phyloP scores from a whole-genome alignment of 2,797 vertebrate genomes.

The Melanotaenia nigrans region DNA sequence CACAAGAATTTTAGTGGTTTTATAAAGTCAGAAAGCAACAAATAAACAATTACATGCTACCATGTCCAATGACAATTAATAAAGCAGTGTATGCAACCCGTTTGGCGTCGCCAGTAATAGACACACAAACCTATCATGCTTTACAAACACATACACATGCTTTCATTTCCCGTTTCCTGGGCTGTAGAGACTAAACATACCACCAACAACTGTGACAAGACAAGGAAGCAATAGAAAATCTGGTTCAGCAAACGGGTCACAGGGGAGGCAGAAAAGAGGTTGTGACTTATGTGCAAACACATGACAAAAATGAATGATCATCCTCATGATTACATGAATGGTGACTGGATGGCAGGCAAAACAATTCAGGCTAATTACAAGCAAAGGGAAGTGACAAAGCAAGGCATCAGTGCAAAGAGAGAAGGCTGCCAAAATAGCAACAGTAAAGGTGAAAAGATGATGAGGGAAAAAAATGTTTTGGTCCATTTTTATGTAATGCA shows the following conservation, averaged over 20 bases:
- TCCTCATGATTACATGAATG: constrained; percentile 8
- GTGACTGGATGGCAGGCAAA: constrained; percentile 11
- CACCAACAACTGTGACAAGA: constrained; percentile 43
- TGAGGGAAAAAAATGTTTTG: background rate
- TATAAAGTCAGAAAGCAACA: background rate
- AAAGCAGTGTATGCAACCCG: constrained; percentile 13
- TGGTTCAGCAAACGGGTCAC: constrained; percentile 33
- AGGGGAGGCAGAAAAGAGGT: constrained; percentile 1
- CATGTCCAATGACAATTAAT: constrained; percentile 25
- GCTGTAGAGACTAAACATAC: constrained; percentile 48
- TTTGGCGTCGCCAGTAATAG: constrained; percentile 14
- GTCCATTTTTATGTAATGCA: constrained; percentile 13
- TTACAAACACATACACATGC: constrained; percentile 9
- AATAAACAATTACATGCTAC: background rate
- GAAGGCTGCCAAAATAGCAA: constrained; percentile 26
- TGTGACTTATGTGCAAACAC: constrained; percentile 15
- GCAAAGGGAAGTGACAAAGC: constrained; percentile 34
- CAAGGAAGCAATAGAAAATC: constrained; percentile 16
- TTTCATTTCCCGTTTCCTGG: constrained; percentile 78
- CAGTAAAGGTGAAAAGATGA: constrained; percentile 9
- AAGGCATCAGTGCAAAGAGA: constrained; percentile 19
- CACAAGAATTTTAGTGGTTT: constrained; percentile 6
- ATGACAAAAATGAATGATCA: constrained; percentile 28
- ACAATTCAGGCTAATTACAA: constrained; percentile 38
- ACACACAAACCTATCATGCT: constrained; percentile 25